These are phyloP conservation scores for Clarias gariepinus DNA, from an alignment of 2,113 vertebrate genomes.

Conservation along the genomic window DNA sequence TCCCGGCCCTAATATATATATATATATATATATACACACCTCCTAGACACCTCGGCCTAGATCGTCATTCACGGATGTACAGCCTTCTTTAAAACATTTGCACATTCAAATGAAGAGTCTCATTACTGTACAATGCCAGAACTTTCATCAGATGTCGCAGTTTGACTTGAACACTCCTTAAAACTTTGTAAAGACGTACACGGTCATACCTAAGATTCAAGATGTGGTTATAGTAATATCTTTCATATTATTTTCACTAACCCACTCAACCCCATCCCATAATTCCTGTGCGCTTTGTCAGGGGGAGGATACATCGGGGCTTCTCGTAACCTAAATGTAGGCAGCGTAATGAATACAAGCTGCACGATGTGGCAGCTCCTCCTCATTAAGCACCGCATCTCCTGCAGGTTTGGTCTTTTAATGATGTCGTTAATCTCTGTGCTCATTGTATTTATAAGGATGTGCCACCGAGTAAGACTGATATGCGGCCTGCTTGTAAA, in stretches of 20 bases:
- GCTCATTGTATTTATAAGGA: conserved; percentile 59
- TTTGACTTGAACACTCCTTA: too few species aligned
- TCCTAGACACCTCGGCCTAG: too few species aligned
- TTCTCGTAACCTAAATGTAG: conserved; percentile 44
- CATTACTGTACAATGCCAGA: too few species aligned
- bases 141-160: too few species aligned
- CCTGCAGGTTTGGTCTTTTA: conserved; percentile 67
- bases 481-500: conserved; percentile 23
- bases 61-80: too few species aligned
- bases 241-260: not conserved
- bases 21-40: too few species aligned
- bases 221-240: not conserved
- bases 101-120: too few species aligned
- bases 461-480: conserved; percentile 32
- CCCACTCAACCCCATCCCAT: too few species aligned
- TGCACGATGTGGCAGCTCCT: conserved; percentile 52
- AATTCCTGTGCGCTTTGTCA: not conserved
- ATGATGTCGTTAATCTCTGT: conserved; percentile 66
- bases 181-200: not conserved
- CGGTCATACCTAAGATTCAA: not conserved
- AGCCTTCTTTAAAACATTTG: too few species aligned
- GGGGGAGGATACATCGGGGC: not conserved
- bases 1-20: too few species aligned
- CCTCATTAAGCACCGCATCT: conserved; percentile 61
- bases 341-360: conserved; percentile 53